A percentile compares a stretch with the other conserved stretches of the same genome.
These are phyloP conservation scores for Lemur catta DNA, from an alignment of 2,797 vertebrate species.

Conservation along the genomic window DNA sequence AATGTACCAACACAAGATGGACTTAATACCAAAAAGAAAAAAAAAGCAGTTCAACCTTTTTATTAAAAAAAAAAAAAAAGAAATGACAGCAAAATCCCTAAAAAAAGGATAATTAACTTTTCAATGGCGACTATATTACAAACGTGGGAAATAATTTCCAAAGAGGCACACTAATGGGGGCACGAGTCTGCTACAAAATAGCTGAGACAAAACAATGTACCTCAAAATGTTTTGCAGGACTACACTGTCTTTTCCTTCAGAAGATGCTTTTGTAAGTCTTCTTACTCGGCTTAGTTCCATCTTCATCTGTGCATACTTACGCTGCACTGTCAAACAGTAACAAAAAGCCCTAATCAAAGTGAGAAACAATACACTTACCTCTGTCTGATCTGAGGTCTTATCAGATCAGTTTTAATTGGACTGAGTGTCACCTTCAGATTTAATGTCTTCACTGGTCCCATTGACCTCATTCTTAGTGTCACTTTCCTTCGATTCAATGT, in stretches of 20 bases:
- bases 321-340: conserved; percentile 98
- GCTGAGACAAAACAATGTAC: conserved; percentile 98
- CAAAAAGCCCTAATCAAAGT: conserved; percentile 91
- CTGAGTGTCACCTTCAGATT: conserved; percentile 99
- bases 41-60: conserved; percentile 87
- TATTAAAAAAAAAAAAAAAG: conserved; percentile 84
- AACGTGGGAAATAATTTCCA: conserved; percentile 83
- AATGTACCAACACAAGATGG: conserved; percentile 89
- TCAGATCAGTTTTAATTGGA: conserved; percentile 99
- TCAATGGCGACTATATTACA: conserved; percentile 87
- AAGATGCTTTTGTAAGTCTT: conserved; percentile 97
- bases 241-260: conserved; percentile 99
- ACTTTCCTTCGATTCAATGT: conserved; percentile 93
- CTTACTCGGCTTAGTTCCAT: conserved; percentile 95
- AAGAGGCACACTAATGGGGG: conserved; percentile 88
- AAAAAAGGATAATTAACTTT: conserved; percentile 87
- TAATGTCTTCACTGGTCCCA: conserved; percentile 97
- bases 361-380: conserved; percentile 91
- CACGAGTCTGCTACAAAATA: conserved; percentile 91
- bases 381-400: conserved; percentile 99
- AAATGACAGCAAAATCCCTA: conserved; percentile 87
- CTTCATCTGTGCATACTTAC: conserved; percentile 99
- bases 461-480: conserved; percentile 95
- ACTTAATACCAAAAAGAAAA: conserved; percentile 87
- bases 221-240: conserved; percentile 98